These are phyloP conservation scores for Saxidomus purpurata DNA, from an alignment of 1,140 invertebrate species.

Conservation along the genomic window DNA sequence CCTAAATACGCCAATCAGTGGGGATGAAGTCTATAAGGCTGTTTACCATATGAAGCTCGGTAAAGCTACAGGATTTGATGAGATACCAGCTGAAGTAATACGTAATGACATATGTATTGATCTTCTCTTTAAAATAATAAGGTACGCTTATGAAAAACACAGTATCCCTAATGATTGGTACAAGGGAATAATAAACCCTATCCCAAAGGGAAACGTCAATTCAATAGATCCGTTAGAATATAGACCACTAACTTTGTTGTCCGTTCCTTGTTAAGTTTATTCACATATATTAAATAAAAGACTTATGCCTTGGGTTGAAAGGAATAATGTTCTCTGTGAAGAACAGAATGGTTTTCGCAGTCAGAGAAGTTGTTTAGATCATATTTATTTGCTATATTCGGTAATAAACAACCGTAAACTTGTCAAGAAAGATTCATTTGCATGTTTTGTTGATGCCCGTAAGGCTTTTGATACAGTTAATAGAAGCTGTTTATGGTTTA, in stretches of 20 bases:
- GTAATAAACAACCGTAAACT: too few species aligned
- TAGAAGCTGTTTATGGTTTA: background rate
- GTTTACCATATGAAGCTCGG: background rate
- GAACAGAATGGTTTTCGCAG: background rate
- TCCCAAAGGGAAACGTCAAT: background rate
- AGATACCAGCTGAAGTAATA: background rate
- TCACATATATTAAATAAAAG: background rate
- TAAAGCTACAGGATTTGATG: background rate
- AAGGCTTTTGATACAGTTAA: background rate
- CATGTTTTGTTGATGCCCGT: background rate
- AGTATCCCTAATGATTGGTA: background rate
- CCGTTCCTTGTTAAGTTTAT: background rate
- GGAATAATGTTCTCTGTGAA: background rate
- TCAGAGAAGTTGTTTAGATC: background rate
- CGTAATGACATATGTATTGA: background rate
- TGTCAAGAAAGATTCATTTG: too few species aligned
- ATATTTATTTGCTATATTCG: background rate
- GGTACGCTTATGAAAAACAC: background rate
- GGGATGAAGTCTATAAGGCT: background rate
- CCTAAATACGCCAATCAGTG: too few species aligned
- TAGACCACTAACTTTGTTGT: too few species aligned
- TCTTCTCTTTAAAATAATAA: background rate
- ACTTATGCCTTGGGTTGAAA: background rate
- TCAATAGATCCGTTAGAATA: too few species aligned
- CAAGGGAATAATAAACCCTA: background rate